Percentiles rank a stretch among this genome's conserved stretches.
These are phyloP conservation scores for Nannospalax galili DNA, from an alignment of 2,113 vertebrate genomes.

Conservation along the genomic window DNA sequence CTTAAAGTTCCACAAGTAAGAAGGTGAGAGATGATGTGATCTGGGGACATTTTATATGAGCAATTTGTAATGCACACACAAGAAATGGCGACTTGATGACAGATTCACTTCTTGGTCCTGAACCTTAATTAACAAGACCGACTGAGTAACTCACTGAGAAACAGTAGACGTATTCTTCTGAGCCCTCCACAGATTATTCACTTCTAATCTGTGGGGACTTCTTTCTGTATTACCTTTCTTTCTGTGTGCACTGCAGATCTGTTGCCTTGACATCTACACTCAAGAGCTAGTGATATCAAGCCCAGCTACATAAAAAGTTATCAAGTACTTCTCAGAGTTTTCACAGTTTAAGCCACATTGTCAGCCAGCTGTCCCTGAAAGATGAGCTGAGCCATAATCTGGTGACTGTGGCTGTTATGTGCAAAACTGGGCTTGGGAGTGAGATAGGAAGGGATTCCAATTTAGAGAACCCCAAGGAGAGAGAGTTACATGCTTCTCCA, in stretches of 20 bases:
- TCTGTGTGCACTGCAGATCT: conserved; percentile 37
- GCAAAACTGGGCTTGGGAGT: background rate
- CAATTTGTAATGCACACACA: conserved; percentile 57
- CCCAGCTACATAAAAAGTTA: conserved; percentile 62
- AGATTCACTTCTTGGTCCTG: conserved; percentile 62
- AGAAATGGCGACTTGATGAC: conserved; percentile 41
- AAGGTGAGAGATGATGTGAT: conserved; percentile 41
- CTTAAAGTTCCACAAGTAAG: conserved; percentile 60
- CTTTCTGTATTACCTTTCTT: conserved; percentile 52
- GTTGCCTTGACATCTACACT: conserved; percentile 68
- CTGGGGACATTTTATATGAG: conserved; percentile 62
- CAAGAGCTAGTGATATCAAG: conserved; percentile 74
- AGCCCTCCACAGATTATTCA: conserved; percentile 55
- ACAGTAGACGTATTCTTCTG: conserved; percentile 50
- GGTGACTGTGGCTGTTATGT: conserved; percentile 28
- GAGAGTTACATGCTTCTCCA: background rate
- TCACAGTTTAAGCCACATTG: conserved; percentile 65
- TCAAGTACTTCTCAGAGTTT: conserved; percentile 65
- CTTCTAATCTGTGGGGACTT: conserved; percentile 55
- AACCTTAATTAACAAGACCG: conserved; percentile 62
- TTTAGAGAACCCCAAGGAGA: background rate
- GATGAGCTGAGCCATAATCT: conserved; percentile 40
- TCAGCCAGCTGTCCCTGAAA: conserved; percentile 14
- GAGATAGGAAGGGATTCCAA: background rate
- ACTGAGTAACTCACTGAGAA: background rate